A percentile compares a stretch with the other conserved stretches of the same genome.
Evolutionary conservation across 2,113 vertebrate species (phyloP).

Genomic region (Hydropotes inermis): DNA sequence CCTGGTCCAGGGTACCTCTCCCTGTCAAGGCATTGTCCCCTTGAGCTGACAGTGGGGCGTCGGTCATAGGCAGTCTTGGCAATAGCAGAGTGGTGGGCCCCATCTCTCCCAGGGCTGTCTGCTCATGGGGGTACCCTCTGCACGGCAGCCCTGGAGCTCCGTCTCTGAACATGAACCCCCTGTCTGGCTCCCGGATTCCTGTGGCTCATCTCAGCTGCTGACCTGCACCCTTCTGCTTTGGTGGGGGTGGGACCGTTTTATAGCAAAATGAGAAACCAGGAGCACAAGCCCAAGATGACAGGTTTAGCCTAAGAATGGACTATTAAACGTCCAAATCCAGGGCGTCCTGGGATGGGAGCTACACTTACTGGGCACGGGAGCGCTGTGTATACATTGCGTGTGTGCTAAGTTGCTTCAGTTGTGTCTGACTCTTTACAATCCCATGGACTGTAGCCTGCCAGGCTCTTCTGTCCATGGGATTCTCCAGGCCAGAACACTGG

Average conservation of each 20-base stretch:
- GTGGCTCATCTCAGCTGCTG: background rate
- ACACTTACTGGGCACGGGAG: background rate
- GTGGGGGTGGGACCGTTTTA: background rate
- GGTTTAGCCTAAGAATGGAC: background rate
- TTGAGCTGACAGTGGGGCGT: background rate
- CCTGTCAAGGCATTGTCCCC: background rate
- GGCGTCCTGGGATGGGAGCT: background rate
- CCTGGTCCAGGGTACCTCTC: background rate
- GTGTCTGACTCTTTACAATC: background rate
- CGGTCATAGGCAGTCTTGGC: background rate
- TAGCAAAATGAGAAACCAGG: background rate
- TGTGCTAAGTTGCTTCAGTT: background rate
- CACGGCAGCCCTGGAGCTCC: background rate
- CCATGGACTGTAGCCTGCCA: background rate
- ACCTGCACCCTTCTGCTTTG: background rate
- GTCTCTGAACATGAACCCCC: accelerated
- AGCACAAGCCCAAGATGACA: background rate
- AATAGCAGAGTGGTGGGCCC: accelerated
- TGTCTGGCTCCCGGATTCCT: background rate
- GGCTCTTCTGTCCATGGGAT: background rate
- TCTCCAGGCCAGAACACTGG: background rate
- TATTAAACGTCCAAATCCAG: background rate
- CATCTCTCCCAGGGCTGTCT: background rate
- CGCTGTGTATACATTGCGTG: accelerated
- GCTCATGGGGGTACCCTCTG: background rate